Evolutionary conservation across 1,140 invertebrate genomes (phyloP).

Genomic region (Pantala flavescens): DNA sequence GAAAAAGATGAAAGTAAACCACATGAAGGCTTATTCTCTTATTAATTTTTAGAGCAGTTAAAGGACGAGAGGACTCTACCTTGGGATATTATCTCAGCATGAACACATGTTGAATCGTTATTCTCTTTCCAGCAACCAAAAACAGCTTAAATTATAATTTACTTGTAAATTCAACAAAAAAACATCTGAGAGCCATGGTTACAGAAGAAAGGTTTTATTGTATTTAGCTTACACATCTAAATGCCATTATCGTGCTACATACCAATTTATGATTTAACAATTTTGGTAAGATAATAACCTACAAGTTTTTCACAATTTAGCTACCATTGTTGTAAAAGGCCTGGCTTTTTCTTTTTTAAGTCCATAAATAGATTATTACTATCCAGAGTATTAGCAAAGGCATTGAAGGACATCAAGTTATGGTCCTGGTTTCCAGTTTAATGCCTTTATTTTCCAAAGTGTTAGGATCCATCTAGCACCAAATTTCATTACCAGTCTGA

Average conservation of each 20-base stretch:
- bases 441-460: background rate
- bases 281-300: slow-evolving; percentile 5
- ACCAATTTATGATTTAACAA: background rate
- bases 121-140: too few species aligned
- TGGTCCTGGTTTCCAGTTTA: background rate
- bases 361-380: background rate
- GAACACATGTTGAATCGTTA: too few species aligned
- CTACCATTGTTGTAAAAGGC: background rate
- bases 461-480: background rate
- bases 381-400: background rate
- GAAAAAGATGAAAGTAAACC: too few species aligned
- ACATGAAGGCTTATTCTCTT: too few species aligned
- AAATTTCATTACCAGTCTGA: background rate
- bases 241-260: background rate
- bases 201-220: slow-evolving; percentile 7
- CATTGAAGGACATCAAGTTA: background rate
- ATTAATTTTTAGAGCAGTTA: too few species aligned
- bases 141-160: too few species aligned
- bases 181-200: background rate
- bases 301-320: background rate
- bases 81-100: too few species aligned
- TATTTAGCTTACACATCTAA: background rate
- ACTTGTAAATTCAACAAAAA: too few species aligned
- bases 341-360: background rate
- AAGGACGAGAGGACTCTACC: too few species aligned